phyloP scores from a whole-genome alignment of 2,888 invertebrate species.

The Agriopis marginaria region DNA sequence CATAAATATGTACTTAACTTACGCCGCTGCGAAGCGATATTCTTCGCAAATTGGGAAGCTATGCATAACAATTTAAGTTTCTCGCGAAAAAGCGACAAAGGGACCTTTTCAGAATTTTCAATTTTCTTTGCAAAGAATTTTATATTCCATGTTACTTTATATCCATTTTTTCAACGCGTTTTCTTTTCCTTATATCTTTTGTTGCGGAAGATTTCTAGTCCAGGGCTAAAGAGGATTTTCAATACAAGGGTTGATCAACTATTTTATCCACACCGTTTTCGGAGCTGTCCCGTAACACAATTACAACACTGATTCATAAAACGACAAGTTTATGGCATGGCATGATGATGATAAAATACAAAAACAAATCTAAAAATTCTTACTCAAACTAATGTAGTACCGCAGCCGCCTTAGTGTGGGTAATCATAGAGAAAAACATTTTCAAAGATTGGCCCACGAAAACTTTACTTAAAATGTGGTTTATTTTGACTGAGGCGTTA shows the following conservation, averaged over 20 bases:
- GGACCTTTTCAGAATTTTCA: conserved; percentile 31
- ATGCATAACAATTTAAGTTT: conserved; percentile 55
- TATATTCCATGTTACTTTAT: conserved; percentile 33
- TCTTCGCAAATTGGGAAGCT: conserved; percentile 58
- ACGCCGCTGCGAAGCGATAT: conserved; percentile 47
- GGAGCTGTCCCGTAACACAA: too few relatives aligned
- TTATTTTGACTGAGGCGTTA: too few relatives aligned
- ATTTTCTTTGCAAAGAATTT: conserved; percentile 35
- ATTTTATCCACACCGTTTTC: too few relatives aligned
- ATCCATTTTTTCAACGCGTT: conserved; percentile 16
- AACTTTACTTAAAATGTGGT: too few relatives aligned
- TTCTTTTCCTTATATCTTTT: conserved; percentile 28
- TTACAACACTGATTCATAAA: too few relatives aligned
- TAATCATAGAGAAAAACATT: too few relatives aligned
- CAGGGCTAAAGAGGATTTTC: conserved; percentile 9
- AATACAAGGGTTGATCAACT: background rate
- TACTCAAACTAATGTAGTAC: too few relatives aligned
- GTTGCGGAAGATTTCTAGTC: conserved; percentile 16
- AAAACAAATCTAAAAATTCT: too few relatives aligned
- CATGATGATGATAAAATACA: too few relatives aligned
- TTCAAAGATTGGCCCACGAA: too few relatives aligned
- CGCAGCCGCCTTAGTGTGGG: too few relatives aligned
- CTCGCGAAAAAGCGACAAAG: conserved; percentile 29
- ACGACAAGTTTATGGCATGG: too few relatives aligned
- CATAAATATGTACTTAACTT: conserved; percentile 66